Evolutionary conservation across 53 echinoderm and acorn worm genomes (phyloP), one percentile per base, ranked within the genome.

Genomic region (Arbacia lixula): DNA sequence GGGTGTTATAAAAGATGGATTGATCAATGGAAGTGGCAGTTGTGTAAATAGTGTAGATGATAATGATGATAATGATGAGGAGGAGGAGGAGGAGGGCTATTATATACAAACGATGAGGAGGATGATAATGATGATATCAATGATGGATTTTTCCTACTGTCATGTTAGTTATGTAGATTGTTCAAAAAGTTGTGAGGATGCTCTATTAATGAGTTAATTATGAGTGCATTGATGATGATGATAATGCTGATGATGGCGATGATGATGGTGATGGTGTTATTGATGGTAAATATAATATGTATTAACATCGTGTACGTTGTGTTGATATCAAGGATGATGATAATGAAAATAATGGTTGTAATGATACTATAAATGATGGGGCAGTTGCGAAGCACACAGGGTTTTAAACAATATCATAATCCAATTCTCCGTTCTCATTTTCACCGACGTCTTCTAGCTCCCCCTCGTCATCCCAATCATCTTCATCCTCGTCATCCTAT

Each of bases 401-500:
- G n/a, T n/a, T n/a, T 1, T 28, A 3, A 29, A 12, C 10, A 26
- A 6, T 4, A 19, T 60, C 12, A 60, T 60, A 29, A 57, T 5
- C 63, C 19, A 16, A 51, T 51, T n/a, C n/a, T n/a, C 14, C 51
- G 14, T 51, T 51, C 2, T 17, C 6, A 51, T 51, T n/a, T 51
- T 51, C 6, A 51, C 51, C 14, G 51, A 14, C 2, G 29, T 61
- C 29, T 17, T 36, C 5, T 38, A 89, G 90, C 78, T 89, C 4
- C 86, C 86, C 2, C 43, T 89, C 4, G 30, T 86, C n/a, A 56
- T 80, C 34, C 85, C 85, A 0, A 36, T 89, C 41, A 49, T 86
- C 33, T 89, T 85, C 40, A 85, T 89, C 33, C 34, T 89, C 22
- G 78, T 68, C 26, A 77, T 74, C 60, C 5, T 86, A 29, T 89